phyloP scores from a whole-genome alignment of 2,888 invertebrate species.

The Choreutis nemorana region DNA sequence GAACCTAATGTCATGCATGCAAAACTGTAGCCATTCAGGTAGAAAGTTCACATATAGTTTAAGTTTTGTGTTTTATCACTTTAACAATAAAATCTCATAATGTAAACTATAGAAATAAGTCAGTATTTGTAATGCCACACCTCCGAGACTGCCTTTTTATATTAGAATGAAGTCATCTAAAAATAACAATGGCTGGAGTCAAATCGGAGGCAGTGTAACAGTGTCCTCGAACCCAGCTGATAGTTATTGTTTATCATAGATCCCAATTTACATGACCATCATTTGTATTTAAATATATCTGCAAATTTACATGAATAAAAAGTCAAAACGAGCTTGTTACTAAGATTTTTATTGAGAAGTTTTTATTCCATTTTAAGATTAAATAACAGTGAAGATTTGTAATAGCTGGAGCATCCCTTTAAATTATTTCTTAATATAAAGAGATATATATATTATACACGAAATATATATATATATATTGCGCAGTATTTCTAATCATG shows the following conservation, averaged over 20 bases:
- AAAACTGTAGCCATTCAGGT: slow-evolving; percentile 52
- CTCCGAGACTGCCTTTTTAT: slow-evolving; percentile 67
- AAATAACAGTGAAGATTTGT: too few species aligned
- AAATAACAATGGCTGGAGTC: slow-evolving; percentile 48
- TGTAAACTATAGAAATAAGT: slow-evolving; percentile 59
- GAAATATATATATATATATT: too few species aligned
- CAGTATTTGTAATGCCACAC: slow-evolving; percentile 63
- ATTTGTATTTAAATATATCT: slow-evolving; percentile 67
- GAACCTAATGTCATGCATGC: slow-evolving; percentile 48
- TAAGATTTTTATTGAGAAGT: slow-evolving; percentile 21
- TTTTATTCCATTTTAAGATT: too few species aligned
- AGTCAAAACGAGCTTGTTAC: slow-evolving; percentile 60
- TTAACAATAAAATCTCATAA: slow-evolving; percentile 63
- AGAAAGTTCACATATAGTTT: slow-evolving; percentile 48
- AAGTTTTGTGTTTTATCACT: slow-evolving; percentile 60
- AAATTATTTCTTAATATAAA: too few species aligned
- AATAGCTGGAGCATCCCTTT: too few species aligned
- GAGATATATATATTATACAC: too few species aligned
- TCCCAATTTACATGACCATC: slow-evolving; percentile 63
- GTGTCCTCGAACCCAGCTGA: slow-evolving; percentile 48
- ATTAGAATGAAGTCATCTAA: slow-evolving; percentile 52
- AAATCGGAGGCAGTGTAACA: slow-evolving; percentile 29
- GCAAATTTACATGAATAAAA: slow-evolving; percentile 68
- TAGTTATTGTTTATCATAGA: slow-evolving; percentile 56
- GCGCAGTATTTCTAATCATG: too few species aligned